These are phyloP conservation scores for Sarcophaga bullata DNA, from an alignment of 1,140 invertebrate species.

Conservation along the genomic window DNA sequence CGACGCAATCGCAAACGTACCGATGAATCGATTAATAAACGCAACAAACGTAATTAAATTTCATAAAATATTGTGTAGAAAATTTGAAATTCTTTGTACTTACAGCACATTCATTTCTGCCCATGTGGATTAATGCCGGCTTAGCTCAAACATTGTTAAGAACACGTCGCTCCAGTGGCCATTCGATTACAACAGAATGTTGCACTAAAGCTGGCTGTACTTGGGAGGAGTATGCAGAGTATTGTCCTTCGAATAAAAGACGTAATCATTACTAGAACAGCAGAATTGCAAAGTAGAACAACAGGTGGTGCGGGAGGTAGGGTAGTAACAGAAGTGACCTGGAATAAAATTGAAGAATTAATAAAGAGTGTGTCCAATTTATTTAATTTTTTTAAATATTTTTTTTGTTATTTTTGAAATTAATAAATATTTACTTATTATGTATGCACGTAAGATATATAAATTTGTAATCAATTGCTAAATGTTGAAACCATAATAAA, in stretches of 20 bases:
- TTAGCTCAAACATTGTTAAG: slow-evolving; percentile 63
- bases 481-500: no score
- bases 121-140: slow-evolving; percentile 63
- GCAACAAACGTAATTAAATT: slow-evolving; percentile 39
- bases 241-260: slow-evolving; percentile 71
- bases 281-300: neutral
- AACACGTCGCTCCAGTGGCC: slow-evolving; percentile 57
- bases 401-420: no score
- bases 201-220: slow-evolving; percentile 71
- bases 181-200: slow-evolving; percentile 71
- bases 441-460: no score
- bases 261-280: slow-evolving; percentile 60
- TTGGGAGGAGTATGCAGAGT: slow-evolving; percentile 75
- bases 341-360: no score
- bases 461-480: no score
- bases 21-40: slow-evolving; percentile 44
- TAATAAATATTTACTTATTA: no score
- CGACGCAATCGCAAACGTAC: slow-evolving; percentile 61
- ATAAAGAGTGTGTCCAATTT: no score
- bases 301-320: no score
- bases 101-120: slow-evolving; percentile 31
- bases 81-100: neutral
- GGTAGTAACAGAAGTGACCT: no score
- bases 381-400: no score
- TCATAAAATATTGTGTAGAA: slow-evolving; percentile 19